phyloP scores from a whole-genome alignment of 1,140 invertebrate genomes.

The Mesaphorura yosii region DNA sequence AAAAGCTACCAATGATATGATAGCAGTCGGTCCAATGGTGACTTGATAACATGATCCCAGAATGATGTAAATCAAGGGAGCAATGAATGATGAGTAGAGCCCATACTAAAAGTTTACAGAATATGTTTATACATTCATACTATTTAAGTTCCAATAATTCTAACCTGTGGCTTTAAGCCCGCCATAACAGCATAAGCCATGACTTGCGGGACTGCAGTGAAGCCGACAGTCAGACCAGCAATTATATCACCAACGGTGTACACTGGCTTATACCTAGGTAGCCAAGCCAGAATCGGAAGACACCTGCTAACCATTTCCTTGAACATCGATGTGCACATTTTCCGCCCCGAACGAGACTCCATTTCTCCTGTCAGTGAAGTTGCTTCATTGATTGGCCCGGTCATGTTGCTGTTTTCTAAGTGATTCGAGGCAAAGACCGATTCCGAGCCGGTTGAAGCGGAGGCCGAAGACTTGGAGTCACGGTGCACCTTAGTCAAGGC shows the following conservation, averaged over 20 bases:
- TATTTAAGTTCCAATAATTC: too few species aligned
- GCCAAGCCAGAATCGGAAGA: slow-evolving; percentile 57
- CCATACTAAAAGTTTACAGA: slow-evolving; percentile 48
- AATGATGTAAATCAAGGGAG: slow-evolving; percentile 70
- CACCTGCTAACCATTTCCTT: neutral
- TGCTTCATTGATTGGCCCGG: too few species aligned
- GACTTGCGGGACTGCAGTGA: slow-evolving; percentile 78
- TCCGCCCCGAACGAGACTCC: too few species aligned
- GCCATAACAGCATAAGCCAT: slow-evolving; percentile 75
- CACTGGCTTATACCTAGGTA: slow-evolving; percentile 54
- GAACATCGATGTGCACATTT: too few species aligned
- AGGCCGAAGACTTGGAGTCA: too few species aligned
- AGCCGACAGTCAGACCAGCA: slow-evolving; percentile 59
- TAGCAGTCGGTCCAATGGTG: slow-evolving; percentile 75
- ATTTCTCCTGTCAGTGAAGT: too few species aligned
- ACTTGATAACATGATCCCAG: slow-evolving; percentile 84
- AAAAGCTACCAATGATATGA: slow-evolving; percentile 49
- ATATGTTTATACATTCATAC: slow-evolving; percentile 1
- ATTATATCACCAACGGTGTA: slow-evolving; percentile 62
- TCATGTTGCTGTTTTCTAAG: too few species aligned
- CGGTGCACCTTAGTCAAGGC: too few species aligned
- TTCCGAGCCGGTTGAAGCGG: too few species aligned
- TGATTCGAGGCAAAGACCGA: too few species aligned
- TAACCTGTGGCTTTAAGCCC: slow-evolving; percentile 65
- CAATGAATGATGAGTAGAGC: slow-evolving; percentile 57